Evolutionary conservation across 1,140 invertebrate genomes (phyloP).

Genomic region (Drosophila mayri): DNA sequence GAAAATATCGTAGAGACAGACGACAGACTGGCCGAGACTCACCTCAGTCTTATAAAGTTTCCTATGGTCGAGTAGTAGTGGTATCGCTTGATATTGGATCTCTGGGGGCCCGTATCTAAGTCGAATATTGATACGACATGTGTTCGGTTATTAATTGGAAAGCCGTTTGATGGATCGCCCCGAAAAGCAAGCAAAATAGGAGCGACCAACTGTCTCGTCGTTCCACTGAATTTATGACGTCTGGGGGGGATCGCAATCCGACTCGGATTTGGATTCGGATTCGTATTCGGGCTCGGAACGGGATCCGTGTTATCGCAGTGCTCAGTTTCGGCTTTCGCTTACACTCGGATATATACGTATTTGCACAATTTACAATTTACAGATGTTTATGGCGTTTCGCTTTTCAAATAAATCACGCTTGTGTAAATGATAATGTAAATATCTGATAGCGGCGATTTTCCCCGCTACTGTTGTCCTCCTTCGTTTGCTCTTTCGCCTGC

Average conservation of each 20-base stretch:
- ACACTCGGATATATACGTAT: slow-evolving; percentile 50
- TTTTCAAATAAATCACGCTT: slow-evolving; percentile 73
- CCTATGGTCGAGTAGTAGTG: slow-evolving; percentile 58
- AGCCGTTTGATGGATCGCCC: slow-evolving; percentile 75
- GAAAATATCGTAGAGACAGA: not conserved
- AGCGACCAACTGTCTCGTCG: slow-evolving; percentile 59
- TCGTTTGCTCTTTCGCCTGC: slow-evolving; percentile 60
- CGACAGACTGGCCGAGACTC: slow-evolving; percentile 42
- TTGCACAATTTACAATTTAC: slow-evolving; percentile 84
- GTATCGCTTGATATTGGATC: slow-evolving; percentile 57
- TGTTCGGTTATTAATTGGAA: slow-evolving; percentile 72
- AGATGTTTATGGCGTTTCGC: slow-evolving; percentile 68
- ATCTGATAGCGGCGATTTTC: slow-evolving; percentile 42
- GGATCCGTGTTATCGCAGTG: slow-evolving; percentile 43
- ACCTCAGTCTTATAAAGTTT: slow-evolving; percentile 85
- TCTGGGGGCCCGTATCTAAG: slow-evolving; percentile 37
- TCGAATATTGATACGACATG: slow-evolving; percentile 49
- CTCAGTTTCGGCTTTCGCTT: slow-evolving; percentile 34
- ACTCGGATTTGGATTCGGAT: slow-evolving; percentile 1
- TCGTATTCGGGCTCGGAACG: slow-evolving; percentile 3
- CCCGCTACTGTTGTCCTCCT: slow-evolving; percentile 16
- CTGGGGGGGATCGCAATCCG: slow-evolving; percentile 29
- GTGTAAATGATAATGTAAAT: slow-evolving; percentile 71
- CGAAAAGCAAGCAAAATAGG: slow-evolving; percentile 45
- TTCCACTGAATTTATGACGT: slow-evolving; percentile 70